Base-by-base conservation (phyloP, 2,888 invertebrate species). In the Tetragonula carbonaria region DNA sequence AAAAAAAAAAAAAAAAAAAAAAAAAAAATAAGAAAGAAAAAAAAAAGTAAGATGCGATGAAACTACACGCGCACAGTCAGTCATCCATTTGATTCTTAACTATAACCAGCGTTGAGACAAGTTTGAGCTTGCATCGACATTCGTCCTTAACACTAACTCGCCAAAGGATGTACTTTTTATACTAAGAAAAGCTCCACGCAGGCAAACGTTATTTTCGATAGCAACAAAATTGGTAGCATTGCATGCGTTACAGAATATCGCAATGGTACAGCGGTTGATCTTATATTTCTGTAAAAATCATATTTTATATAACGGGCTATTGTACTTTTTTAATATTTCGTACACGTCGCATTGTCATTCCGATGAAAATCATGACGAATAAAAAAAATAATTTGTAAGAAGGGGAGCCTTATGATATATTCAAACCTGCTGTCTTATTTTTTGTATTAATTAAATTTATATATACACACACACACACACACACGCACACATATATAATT, bases 221-320 rank as follows among this genome's bases (percentile, higher is more conserved):
- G 84, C 87, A 91, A 83, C 87, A 88, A 90, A 83, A 86, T 88
- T 90, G 78, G 87, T 88, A 90, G 87, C 90, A 91, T 91, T 91
- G 91, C 90, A 89, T 90, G 88, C 89, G 88, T 90, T 90, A 90
- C 85, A 89, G 84, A 85, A 86, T 85, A 90, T 85, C 81, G 86
- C 85, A 89, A 87, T 90, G 90, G 88, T 90, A 90, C 90, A 88
- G 86, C 88, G 91, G 86, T 90, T 85, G 76, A 90, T 82, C 80
- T 90, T 92, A 92, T 92, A 93, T 91, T 93, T 93, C 90, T 94
- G 92, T 93, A 94, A 93, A 93, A 93, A 92, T 93, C 91, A 93
- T 94, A 94, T 94, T 94, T 94, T 94, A 93, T 94, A 94, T 93
- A 94, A 93, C 93, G 92, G 94, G 94, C 93, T 94, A 93, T 92